Evolutionary conservation across 2,888 invertebrate genomes (phyloP), one percentile per base, ranked within the genome.

Genomic region (Lathronympha strigana): DNA sequence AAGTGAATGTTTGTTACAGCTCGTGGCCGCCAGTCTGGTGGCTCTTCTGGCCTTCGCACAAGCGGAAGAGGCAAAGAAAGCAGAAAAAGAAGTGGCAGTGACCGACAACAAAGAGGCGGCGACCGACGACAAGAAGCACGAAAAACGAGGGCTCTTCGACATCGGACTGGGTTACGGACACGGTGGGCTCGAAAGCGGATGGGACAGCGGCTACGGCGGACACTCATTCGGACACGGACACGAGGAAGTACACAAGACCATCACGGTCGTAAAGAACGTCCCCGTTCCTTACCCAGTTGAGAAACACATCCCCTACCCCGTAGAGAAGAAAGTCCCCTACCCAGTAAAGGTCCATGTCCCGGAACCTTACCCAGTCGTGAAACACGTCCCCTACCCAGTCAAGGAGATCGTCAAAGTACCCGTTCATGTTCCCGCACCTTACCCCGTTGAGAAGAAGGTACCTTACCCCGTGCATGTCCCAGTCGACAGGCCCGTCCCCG

Each of bases 231-330:
- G 74, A 8, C 81, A 82, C 51, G 81, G 87, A 5, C 90, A 93
- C 69, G 92, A 93, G 63, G 93, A 94, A 72, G 84, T 92, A 19
- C 93, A 95, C 76, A 95, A 95, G 78, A 94, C 94, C 50, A 82
- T 95, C 70, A 96, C 96, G 11, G 94, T 97, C 28, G 93, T 95
- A 72, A 96, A 95, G 87, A 95, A 94, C 71, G 94, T 96, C 54
- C 94, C 95, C 33, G 94, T 93, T 49, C 95, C 95, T 49, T 95
- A 95, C 80, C 95, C 94, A 61, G 96, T 96, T 63, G 95, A 95
- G 76, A 95, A 94, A 73, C 94, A 93, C 74, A 93, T 95, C 62
- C 95, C 95, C 54, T 93, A 93, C 74, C 95, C 95, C 1, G 95
- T 94, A 11, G 94, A 94, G 72, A 94, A 93, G 78, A 92, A 93